These are phyloP conservation scores for Ornithoptera alexandrae DNA, from an alignment of 2,888 invertebrate species.

Conservation along the genomic window DNA sequence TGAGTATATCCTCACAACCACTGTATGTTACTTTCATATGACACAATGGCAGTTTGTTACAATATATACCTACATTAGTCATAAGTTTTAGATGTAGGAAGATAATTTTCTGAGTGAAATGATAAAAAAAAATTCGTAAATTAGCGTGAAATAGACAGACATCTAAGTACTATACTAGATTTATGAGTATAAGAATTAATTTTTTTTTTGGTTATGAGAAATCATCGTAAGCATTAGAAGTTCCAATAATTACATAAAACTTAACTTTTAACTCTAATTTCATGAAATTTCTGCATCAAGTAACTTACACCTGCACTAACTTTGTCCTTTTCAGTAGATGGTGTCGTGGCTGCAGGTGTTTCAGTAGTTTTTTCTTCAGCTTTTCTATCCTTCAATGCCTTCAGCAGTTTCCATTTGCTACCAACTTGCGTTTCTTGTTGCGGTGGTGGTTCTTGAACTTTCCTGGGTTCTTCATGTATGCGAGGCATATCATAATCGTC, in stretches of 20 bases:
- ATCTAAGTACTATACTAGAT: conserved; percentile 1
- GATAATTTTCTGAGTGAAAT: too few relatives aligned
- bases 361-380: conserved; percentile 91
- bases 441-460: conserved; percentile 55
- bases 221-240: not conserved
- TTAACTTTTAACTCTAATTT: conserved; percentile 83
- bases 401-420: conserved; percentile 94
- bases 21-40: conserved; percentile 26
- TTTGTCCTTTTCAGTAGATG: conserved; percentile 82
- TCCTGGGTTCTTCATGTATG: conserved; percentile 54
- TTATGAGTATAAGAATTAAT: not conserved
- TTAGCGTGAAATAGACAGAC: conserved; percentile 5
- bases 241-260: conserved; percentile 22
- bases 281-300: conserved; percentile 82
- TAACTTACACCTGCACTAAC: conserved; percentile 86
- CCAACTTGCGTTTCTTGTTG: conserved; percentile 82
- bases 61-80: not conserved
- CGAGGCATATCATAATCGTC: conserved; percentile 82
- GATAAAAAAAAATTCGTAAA: not conserved
- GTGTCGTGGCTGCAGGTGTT: conserved; percentile 82
- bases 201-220: conserved; percentile 7
- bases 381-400: conserved; percentile 93
- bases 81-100: too few relatives aligned
- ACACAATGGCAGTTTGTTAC: conserved; percentile 23
- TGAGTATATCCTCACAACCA: conserved; percentile 38